phyloP scores from a whole-genome alignment of 2,113 vertebrate genomes.

The Seriola dumerili region DNA sequence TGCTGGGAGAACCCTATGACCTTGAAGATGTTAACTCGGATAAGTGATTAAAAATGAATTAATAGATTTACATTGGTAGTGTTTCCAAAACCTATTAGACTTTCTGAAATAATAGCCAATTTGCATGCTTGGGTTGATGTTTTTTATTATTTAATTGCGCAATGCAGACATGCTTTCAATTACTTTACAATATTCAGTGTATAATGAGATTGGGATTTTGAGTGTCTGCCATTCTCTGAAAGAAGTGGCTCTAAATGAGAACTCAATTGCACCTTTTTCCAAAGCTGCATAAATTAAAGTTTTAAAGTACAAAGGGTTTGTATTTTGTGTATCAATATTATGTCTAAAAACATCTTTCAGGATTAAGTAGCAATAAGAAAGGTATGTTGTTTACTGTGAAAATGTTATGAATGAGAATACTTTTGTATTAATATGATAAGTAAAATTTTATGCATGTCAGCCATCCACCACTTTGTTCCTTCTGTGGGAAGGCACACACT shows the following conservation, averaged over 20 bases:
- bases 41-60: neutral
- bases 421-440: neutral
- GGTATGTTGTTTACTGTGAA: neutral
- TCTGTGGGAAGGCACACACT: neutral
- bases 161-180: neutral
- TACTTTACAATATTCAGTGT: neutral
- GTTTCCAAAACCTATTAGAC: neutral
- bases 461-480: neutral
- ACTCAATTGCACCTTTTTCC: neutral
- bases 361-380: neutral
- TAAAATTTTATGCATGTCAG: neutral
- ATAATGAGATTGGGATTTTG: neutral
- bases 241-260: neutral
- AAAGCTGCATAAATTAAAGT: neutral
- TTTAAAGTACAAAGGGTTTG: neutral
- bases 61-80: neutral
- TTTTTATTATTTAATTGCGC: neutral
- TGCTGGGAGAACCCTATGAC: neutral
- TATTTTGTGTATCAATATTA: neutral
- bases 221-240: neutral
- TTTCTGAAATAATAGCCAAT: neutral
- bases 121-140: neutral
- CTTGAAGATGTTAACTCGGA: neutral
- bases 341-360: neutral
- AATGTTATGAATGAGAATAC: too few species aligned